phyloP scores from a whole-genome alignment of 1,140 invertebrate species.

The Drosophila serrata region DNA sequence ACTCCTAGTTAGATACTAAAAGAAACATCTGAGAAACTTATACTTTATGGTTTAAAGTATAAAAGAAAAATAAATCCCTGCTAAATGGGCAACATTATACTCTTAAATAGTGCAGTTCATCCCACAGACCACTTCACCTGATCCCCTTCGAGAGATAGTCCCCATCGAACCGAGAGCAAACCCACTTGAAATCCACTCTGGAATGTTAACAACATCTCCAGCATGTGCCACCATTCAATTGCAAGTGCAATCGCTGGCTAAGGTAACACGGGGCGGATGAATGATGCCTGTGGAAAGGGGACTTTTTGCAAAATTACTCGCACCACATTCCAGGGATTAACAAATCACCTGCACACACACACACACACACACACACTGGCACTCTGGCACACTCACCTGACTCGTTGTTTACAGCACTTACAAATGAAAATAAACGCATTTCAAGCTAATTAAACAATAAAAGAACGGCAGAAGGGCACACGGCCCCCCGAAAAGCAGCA shows the following conservation, averaged over 20 bases:
- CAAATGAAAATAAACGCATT: constrained; percentile 81
- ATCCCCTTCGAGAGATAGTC: constrained; percentile 7
- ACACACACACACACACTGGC: neutral
- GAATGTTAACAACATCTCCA: constrained; percentile 35
- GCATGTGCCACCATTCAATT: constrained; percentile 28
- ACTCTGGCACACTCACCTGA: constrained; percentile 35
- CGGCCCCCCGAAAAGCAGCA: constrained; percentile 47
- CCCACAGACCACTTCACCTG: neutral
- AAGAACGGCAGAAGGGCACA: constrained; percentile 48
- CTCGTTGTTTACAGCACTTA: constrained; percentile 75
- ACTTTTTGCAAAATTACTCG: constrained; percentile 51
- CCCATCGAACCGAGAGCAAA: constrained; percentile 13
- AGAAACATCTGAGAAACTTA: neutral
- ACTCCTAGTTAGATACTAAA: neutral
- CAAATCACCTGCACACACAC: constrained; percentile 66
- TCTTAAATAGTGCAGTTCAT: constrained; percentile 1
- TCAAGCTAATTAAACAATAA: constrained; percentile 83
- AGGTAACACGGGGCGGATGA: constrained; percentile 29
- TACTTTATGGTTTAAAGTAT: too few relatives aligned
- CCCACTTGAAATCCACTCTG: constrained; percentile 32
- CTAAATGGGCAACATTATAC: neutral
- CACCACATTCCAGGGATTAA: constrained; percentile 68
- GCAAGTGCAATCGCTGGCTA: constrained; percentile 25
- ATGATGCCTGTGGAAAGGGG: constrained; percentile 15
- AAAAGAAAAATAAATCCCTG: neutral